Evolutionary conservation across 2,888 invertebrate genomes (phyloP), one percentile per base, ranked within the genome.

Genomic region (Polylopha cassiicola): DNA sequence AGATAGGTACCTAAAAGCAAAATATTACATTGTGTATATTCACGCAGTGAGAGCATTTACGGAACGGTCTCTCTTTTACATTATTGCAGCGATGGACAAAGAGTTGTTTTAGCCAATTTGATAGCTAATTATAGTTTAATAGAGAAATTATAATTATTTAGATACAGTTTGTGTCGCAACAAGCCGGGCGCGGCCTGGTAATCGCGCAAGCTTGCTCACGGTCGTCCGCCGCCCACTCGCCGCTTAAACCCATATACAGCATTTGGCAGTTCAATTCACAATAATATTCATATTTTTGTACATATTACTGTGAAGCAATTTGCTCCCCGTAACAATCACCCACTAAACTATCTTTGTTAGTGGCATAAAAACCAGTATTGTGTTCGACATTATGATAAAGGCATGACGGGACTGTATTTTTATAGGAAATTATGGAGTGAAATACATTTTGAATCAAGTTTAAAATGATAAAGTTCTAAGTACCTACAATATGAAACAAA

Each of bases 161-260:
- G 68, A 61, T 72, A 63, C 58, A 59, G 20, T 60, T 52, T 59
- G 62, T 82, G 78, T 79, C 70, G 79, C 73, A 80, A 73, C 46
- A 50, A 61, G 60, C 42, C 62, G 62, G 67, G 69, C 69, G 65
- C 66, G 68, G 63, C 62, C 62, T 61, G 68, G 76, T 76, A 73
- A 73, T 71, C 79, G 73, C 66, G 71, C 75, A 62, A 68, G 69
- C 64, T 48, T 61, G 72, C 77, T 84, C 82, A 82, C 65, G 84
- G 82, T 70, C 82, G 74, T 55, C 82, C 64, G 65, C 84, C 82
- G 69, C 84, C 84, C 81, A 85, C 84, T 79, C 76, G 71, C 66
- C 56, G 58, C 67, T 81, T 78, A 81, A 80, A 64, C 63, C 84
- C 84, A 79, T 82, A 81, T 82, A 77, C 60, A 81, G 82, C 70